Evolutionary conservation across 1,140 invertebrate genomes (phyloP).

Genomic region (Ooceraea biroi): DNA sequence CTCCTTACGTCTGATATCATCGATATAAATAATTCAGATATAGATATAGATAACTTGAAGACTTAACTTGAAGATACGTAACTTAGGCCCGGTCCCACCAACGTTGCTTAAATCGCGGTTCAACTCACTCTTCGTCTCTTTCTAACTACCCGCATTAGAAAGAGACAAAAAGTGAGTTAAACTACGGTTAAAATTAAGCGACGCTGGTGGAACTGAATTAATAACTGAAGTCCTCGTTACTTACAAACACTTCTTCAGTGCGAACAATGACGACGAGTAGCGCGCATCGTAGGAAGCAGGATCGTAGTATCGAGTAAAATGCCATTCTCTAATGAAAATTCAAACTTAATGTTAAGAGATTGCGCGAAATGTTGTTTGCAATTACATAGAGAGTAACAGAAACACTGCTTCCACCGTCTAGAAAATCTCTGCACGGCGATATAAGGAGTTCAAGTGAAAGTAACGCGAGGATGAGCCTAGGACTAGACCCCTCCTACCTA

Average conservation of each 20-base stretch:
- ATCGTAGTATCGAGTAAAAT: background rate
- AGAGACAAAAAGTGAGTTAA: too few relatives aligned
- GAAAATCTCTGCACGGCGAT: conserved; percentile 28
- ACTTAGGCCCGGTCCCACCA: too few relatives aligned
- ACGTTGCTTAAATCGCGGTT: too few relatives aligned
- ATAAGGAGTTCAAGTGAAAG: conserved; percentile 54
- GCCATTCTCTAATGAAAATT: conserved; percentile 17
- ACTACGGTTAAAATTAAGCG: too few relatives aligned
- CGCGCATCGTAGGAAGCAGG: conserved; percentile 4
- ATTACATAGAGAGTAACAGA: conserved; percentile 1
- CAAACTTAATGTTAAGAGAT: background rate
- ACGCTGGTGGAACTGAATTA: too few relatives aligned
- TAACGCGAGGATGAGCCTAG: conserved; percentile 51
- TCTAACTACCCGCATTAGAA: too few relatives aligned
- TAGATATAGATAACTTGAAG: too few relatives aligned
- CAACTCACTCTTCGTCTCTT: too few relatives aligned
- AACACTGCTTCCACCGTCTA: conserved; percentile 12
- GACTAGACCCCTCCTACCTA: background rate
- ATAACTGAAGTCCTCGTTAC: conserved; percentile 4
- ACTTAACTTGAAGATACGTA: too few relatives aligned
- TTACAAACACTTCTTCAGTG: conserved; percentile 52
- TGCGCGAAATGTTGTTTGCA: background rate
- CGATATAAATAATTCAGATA: background rate
- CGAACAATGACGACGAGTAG: background rate
- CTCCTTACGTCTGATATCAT: background rate